Evolutionary conservation across 2,113 vertebrate genomes (phyloP).

Genomic region (Chiloscyllium plagiosum): DNA sequence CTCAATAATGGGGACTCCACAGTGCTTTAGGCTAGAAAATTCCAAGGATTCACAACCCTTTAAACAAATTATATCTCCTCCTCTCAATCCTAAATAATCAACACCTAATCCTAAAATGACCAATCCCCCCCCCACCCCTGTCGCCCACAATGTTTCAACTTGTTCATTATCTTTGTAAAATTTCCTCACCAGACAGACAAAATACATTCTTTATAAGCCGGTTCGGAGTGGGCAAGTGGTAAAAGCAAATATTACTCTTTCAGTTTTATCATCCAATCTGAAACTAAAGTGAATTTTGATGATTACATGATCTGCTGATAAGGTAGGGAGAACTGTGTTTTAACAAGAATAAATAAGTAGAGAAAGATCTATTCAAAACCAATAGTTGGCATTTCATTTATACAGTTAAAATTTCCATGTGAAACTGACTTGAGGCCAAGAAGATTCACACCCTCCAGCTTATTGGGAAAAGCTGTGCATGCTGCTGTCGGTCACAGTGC

Average conservation of each 20-base stretch:
- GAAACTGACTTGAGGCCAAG: background rate
- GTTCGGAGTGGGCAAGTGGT: background rate
- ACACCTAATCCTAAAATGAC: too few species aligned
- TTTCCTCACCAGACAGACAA: background rate
- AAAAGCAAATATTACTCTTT: background rate
- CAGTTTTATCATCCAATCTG: background rate
- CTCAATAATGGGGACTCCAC: too few species aligned
- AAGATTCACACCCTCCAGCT: too few species aligned
- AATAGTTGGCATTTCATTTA: background rate
- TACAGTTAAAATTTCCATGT: background rate
- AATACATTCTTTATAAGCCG: background rate
- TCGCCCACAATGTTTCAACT: background rate
- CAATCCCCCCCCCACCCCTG: too few species aligned
- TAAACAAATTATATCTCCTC: too few species aligned
- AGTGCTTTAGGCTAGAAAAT: too few species aligned
- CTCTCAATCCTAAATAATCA: too few species aligned
- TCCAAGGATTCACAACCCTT: too few species aligned
- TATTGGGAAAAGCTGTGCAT: too few species aligned
- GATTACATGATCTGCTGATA: background rate
- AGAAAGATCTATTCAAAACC: background rate
- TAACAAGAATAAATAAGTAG: background rate
- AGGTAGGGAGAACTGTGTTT: background rate
- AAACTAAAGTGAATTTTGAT: background rate
- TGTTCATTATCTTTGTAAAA: background rate
- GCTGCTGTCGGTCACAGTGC: too few species aligned